A percentile compares a stretch with the other conserved stretches of the same genome.
These are phyloP conservation scores for Dasyornis broadbenti DNA, from an alignment of 2,113 vertebrate genomes.

Conservation along the genomic window DNA sequence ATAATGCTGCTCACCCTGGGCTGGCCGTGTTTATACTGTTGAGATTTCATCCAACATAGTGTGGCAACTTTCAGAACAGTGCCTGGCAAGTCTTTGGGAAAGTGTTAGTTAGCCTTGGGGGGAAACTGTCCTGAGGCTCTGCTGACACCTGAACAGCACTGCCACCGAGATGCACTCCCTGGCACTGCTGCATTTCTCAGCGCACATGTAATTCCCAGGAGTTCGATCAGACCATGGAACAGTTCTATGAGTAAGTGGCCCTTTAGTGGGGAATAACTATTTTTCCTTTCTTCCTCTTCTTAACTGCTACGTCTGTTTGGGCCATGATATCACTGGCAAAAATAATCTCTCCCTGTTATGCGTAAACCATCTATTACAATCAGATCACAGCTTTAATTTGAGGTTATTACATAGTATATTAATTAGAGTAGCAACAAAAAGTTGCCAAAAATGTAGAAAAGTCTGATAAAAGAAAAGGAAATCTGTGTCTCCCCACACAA, in stretches of 20 bases:
- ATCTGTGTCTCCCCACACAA: not conserved
- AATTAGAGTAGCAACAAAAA: not conserved
- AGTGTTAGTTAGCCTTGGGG: not conserved
- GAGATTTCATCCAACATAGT: not conserved
- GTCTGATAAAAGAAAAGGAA: not conserved
- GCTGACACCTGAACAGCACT: not conserved
- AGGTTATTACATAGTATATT: not conserved
- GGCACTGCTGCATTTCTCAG: not conserved
- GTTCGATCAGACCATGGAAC: not conserved
- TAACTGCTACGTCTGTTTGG: not conserved
- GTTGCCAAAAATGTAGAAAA: not conserved
- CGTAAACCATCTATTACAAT: not conserved
- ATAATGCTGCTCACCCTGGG: not conserved
- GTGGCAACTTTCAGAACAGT: rapidly evolving
- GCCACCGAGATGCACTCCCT: not conserved
- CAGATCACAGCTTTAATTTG: not conserved
- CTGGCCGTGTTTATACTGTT: not conserved
- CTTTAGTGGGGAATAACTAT: not conserved
- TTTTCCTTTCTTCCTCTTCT: not conserved
- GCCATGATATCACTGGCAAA: not conserved
- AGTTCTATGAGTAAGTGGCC: not conserved
- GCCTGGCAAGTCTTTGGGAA: not conserved
- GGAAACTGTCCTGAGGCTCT: not conserved
- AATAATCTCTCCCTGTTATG: not conserved
- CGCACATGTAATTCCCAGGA: rapidly evolving